Conservation (phyloP, 2,113 vertebrate genomes). For the Emydocephalus ijimae region DNA sequence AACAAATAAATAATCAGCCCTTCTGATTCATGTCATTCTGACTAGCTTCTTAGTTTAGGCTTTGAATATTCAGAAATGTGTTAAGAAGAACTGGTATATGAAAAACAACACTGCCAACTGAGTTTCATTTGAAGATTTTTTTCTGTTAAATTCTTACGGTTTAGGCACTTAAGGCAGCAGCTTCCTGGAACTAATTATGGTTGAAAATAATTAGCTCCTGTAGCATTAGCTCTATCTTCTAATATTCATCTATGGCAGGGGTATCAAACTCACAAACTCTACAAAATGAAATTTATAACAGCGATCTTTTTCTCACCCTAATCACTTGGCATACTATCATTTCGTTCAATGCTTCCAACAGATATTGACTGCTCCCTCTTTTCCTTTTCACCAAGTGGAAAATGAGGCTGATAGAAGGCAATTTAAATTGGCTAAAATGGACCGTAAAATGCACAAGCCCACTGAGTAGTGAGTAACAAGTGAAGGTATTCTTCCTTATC, state of each 20-base stretch:
- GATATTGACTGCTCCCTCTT: not conserved
- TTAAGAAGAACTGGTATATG: not conserved
- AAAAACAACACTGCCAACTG: not conserved
- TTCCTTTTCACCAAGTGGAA: not conserved
- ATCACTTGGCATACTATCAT: not conserved
- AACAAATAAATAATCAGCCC: not conserved
- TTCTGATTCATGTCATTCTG: not conserved
- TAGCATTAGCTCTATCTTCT: not conserved
- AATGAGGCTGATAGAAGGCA: not conserved
- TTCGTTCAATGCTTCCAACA: not conserved
- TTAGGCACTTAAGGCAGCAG: not conserved
- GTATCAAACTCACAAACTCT: not conserved
- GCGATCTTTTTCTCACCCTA: not conserved
- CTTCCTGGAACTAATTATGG: not conserved
- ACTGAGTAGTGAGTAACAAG: not conserved
- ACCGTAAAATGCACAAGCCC: not conserved
- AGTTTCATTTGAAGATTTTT: not conserved
- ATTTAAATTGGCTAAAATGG: not conserved
- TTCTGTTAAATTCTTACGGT: not conserved
- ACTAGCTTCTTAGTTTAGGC: not conserved
- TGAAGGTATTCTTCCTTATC: not conserved
- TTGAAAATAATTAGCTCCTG: not conserved
- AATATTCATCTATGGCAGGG: not conserved
- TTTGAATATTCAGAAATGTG: not conserved
- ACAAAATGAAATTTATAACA: not conserved